phyloP scores from a whole-genome alignment of 1,140 invertebrate genomes.

The Drosophila guanche region DNA sequence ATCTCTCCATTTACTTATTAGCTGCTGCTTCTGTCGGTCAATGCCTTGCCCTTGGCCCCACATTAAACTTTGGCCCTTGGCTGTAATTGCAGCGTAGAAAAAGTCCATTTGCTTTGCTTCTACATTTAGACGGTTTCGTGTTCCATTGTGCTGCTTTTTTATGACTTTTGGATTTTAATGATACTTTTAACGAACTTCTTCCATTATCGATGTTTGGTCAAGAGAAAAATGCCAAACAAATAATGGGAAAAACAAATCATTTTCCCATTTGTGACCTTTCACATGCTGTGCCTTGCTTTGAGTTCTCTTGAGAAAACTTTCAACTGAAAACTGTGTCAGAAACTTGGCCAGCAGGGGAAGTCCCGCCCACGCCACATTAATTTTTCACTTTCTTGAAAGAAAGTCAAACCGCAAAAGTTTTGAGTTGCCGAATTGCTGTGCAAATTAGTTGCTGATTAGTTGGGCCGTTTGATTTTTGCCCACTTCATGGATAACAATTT shows the following conservation, averaged over 20 bases:
- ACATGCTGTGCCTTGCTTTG: too few relatives aligned
- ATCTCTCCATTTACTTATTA: too few relatives aligned
- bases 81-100: slow-evolving; percentile 49
- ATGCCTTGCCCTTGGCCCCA: slow-evolving; percentile 33
- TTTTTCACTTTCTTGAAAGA: neutral
- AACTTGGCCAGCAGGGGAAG: neutral
- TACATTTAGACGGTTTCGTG: slow-evolving; percentile 1
- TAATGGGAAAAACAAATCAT: too few relatives aligned
- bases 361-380: neutral
- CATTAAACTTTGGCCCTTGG: slow-evolving; percentile 16
- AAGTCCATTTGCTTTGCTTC: slow-evolving; percentile 21
- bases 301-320: neutral
- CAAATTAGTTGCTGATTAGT: slow-evolving; percentile 76
- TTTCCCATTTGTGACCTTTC: too few relatives aligned
- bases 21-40: slow-evolving; percentile 20
- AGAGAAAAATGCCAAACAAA: neutral
- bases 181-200: slow-evolving; percentile 23
- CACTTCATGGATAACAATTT: slow-evolving; percentile 27
- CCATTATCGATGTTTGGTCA: slow-evolving; percentile 13
- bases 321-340: slow-evolving; percentile 1
- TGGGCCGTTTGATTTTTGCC: slow-evolving; percentile 45
- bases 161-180: slow-evolving; percentile 69
- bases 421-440: slow-evolving; percentile 48
- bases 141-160: slow-evolving; percentile 41
- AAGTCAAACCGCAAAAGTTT: slow-evolving; percentile 32